phyloP scores from a whole-genome alignment of 2,113 vertebrate genomes.

The Pangasianodon gigas region DNA sequence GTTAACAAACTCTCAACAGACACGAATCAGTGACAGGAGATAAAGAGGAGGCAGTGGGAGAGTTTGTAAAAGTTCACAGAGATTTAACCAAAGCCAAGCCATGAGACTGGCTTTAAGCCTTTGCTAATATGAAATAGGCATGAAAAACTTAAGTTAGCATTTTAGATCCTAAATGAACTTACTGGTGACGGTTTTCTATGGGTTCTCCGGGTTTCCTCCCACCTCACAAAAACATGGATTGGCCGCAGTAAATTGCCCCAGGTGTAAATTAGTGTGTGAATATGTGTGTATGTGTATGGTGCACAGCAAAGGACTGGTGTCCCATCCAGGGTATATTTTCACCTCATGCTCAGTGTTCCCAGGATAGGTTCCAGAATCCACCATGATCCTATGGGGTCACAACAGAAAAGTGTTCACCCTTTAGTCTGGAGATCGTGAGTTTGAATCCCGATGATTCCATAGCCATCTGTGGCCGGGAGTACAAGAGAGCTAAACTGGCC shows the following conservation, averaged over 20 bases:
- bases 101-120: background rate
- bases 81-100: background rate
- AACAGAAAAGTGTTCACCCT: background rate
- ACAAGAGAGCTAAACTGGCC: background rate
- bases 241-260: background rate
- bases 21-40: slow-evolving; percentile 13
- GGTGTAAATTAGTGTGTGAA: background rate
- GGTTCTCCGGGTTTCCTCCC: background rate
- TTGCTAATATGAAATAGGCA: background rate
- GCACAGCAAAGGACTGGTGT: background rate
- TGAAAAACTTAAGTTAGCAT: background rate
- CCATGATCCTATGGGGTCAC: background rate
- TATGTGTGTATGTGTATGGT: background rate
- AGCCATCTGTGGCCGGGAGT: background rate
- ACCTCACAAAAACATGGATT: background rate
- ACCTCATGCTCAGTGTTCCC: background rate
- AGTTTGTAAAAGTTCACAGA: slow-evolving; percentile 32
- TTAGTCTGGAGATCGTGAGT: background rate
- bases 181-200: background rate
- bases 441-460: background rate
- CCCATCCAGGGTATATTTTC: background rate
- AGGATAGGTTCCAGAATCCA: background rate
- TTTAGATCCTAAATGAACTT: background rate
- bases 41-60: slow-evolving; percentile 9
- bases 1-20: slow-evolving; percentile 45